phyloP scores from a whole-genome alignment of 2,888 invertebrate species.

The Oithona nana region DNA sequence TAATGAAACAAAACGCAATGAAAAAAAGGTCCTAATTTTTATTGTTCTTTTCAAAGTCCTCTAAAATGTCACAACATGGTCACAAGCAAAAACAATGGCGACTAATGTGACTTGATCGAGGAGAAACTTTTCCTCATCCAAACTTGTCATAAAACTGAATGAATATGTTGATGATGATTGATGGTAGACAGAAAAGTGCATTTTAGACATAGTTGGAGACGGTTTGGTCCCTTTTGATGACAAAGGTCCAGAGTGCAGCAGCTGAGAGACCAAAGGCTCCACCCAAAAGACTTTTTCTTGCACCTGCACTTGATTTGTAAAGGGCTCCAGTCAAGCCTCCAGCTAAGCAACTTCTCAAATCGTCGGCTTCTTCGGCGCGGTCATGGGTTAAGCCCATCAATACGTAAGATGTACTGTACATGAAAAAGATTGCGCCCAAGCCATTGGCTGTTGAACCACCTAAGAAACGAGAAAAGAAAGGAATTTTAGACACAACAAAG shows the following conservation, averaged over 20 bases:
- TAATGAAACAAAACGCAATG: too few relatives aligned
- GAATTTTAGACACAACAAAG: too few relatives aligned
- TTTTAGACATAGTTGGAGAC: slow-evolving; percentile 11
- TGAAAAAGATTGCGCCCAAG: slow-evolving; percentile 9
- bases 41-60: too few relatives aligned
- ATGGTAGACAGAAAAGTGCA: too few relatives aligned
- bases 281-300: slow-evolving; percentile 1
- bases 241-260: slow-evolving; percentile 7
- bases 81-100: too few relatives aligned
- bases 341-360: not conserved
- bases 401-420: slow-evolving; percentile 6
- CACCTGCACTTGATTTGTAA: slow-evolving; percentile 14
- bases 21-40: too few relatives aligned
- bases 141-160: too few relatives aligned
- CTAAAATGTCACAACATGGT: too few relatives aligned
- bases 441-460: slow-evolving; percentile 5
- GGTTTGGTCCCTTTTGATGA: slow-evolving; percentile 8
- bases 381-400: not conserved
- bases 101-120: too few relatives aligned
- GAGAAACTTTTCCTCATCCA: too few relatives aligned
- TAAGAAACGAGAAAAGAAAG: too few relatives aligned
- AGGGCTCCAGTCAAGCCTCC: slow-evolving; percentile 14
- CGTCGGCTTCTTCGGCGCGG: slow-evolving; percentile 12
- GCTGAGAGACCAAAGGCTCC: slow-evolving; percentile 7
- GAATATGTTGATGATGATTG: too few relatives aligned